Evolutionary conservation across 2,888 invertebrate genomes (phyloP).

Genomic region (Argynnis bischoffii): DNA sequence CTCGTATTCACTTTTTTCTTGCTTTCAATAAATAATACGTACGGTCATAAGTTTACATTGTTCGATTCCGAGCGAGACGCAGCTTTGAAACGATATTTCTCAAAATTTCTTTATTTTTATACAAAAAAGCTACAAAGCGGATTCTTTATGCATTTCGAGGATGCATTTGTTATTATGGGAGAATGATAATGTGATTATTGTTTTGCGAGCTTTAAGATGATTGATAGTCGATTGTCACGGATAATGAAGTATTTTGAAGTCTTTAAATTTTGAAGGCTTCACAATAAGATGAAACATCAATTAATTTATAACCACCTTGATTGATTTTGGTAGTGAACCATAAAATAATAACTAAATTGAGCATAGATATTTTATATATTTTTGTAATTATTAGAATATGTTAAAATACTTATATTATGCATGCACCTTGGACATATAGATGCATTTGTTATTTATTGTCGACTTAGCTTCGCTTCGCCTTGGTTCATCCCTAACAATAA

Average conservation of each 20-base stretch:
- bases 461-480: no score
- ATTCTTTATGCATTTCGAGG: constrained; percentile 77
- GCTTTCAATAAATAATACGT: constrained; percentile 78
- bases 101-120: constrained; percentile 63
- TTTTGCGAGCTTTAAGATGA: constrained; percentile 76
- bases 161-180: constrained; percentile 79
- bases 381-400: not conserved
- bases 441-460: no score
- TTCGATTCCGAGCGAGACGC: constrained; percentile 69
- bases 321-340: constrained; percentile 36
- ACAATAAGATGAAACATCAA: constrained; percentile 42
- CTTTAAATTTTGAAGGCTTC: constrained; percentile 54
- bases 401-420: no score
- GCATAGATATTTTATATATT: not conserved
- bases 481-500: no score
- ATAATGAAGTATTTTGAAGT: constrained; percentile 72
- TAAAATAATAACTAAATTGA: constrained; percentile 13
- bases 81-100: constrained; percentile 72
- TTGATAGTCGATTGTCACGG: constrained; percentile 76
- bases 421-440: no score
- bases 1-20: constrained; percentile 67
- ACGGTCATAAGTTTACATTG: constrained; percentile 78
- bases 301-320: constrained; percentile 40
- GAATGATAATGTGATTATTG: constrained; percentile 82
- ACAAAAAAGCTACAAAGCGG: constrained; percentile 67